Evolutionary conservation across 2,888 invertebrate genomes (phyloP), one percentile per base, ranked within the genome.

Genomic region (Drosophila formosana): DNA sequence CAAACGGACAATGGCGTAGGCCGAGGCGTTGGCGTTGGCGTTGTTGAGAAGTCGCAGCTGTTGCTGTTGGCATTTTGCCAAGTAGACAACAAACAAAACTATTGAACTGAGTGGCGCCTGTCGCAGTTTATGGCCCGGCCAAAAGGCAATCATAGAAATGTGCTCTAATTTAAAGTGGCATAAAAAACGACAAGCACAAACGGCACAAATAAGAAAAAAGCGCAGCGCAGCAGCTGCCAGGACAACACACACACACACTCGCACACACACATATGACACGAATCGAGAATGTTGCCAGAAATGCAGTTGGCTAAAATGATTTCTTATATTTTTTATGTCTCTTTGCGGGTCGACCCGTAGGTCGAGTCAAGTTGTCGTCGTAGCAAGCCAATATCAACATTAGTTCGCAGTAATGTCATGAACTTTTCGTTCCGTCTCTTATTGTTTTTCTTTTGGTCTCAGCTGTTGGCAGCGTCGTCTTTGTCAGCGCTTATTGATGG

Each of bases 401-500:
- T 83, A 83, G 88, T 88, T 83, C 71, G 52, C 75, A 57, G 75
- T 82, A 88, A 83, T 83, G 86, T 85, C 88, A 68, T 88, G 88
- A 83, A 82, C 88, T 83, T 80, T 72, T 56, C 43, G 41, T 32
- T 55, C 13, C 30, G n/a, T 8, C 26, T 30, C 34, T 43, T 51
- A 23, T 49, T 41, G 7, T 37, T 37, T 62, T 57, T 53, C 34
- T 18, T 46, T 34, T 11, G 34, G 89, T 69, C 87, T 87, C 84
- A 85, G 85, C 84, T 87, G 78, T 61, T 78, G 88, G 84, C 84
- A 85, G 81, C 80, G 69, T 79, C 90, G 77, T 76, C 78, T 77
- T 70, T 88, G 83, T 83, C 88, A 80, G 88, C 83, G 88, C 86
- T 85, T 85, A 85, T 85, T 85, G 85, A 89, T 85, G 82, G 79